phyloP scores from a whole-genome alignment of 2,888 invertebrate species.

The Apodemia zela region DNA sequence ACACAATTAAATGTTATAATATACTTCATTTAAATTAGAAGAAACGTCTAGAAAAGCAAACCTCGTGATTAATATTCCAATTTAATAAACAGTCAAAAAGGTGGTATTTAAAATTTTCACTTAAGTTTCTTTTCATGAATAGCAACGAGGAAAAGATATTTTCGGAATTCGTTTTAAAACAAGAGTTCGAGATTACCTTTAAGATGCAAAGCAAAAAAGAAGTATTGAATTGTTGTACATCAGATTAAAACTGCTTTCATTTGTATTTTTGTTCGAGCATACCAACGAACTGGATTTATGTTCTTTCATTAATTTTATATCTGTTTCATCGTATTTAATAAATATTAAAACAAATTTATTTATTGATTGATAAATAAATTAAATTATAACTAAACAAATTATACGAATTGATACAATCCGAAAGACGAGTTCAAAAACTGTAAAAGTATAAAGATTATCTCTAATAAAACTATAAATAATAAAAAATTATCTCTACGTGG shows the following conservation, averaged over 20 bases:
- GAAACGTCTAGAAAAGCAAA: too few relatives aligned
- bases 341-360: too few relatives aligned
- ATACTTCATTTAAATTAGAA: too few relatives aligned
- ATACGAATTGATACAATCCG: too few relatives aligned
- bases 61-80: not conserved
- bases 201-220: slow-evolving; percentile 51
- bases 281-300: not conserved
- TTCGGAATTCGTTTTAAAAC: slow-evolving; percentile 69
- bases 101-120: slow-evolving; percentile 17
- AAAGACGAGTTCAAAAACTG: too few relatives aligned
- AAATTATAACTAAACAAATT: too few relatives aligned
- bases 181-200: slow-evolving; percentile 33
- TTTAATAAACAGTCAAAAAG: not conserved
- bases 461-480: too few relatives aligned
- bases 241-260: slow-evolving; percentile 16
- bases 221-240: slow-evolving; percentile 26
- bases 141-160: slow-evolving; percentile 36
- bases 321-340: not conserved
- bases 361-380: too few relatives aligned
- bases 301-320: not conserved
- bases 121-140: slow-evolving; percentile 18
- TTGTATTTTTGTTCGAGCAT: slow-evolving; percentile 16
- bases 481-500: too few relatives aligned
- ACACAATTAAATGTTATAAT: too few relatives aligned
- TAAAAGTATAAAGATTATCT: too few relatives aligned